These are phyloP conservation scores for Muntiacus muntjak DNA, from an alignment of 2,113 vertebrate species.

Conservation along the genomic window DNA sequence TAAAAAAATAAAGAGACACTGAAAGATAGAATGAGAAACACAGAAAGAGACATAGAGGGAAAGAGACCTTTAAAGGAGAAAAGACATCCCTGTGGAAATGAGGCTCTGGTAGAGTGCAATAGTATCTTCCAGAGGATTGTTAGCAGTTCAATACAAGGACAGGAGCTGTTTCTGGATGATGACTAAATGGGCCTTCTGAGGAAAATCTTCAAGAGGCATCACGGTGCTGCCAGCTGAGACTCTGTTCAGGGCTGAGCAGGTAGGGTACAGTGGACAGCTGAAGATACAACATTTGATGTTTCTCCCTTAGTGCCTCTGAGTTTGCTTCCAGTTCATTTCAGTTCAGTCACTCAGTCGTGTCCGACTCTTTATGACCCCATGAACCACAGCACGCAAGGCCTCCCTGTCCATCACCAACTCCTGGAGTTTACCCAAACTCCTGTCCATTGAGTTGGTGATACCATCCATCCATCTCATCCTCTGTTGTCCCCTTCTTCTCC, in stretches of 20 bases:
- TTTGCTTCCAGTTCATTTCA: background rate
- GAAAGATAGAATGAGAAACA: background rate
- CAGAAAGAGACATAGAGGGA: background rate
- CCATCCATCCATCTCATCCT: background rate
- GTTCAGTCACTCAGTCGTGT: background rate
- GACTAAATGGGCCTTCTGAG: background rate
- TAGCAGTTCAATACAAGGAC: background rate
- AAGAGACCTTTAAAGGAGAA: background rate
- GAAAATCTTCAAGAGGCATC: background rate
- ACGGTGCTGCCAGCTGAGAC: background rate
- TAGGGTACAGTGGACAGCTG: background rate
- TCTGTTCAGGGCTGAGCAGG: fast-evolving
- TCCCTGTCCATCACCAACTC: background rate
- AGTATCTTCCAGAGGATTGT: background rate
- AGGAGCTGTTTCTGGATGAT: no score
- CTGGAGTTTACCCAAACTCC: background rate
- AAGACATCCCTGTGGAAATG: background rate
- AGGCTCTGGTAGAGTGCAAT: background rate
- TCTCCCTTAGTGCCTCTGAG: background rate
- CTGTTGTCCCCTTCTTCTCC: background rate
- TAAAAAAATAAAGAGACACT: background rate
- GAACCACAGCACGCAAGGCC: background rate
- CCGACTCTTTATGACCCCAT: background rate
- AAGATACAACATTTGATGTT: background rate
- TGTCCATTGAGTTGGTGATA: background rate